A percentile compares a stretch with the other conserved stretches of the same genome.
phyloP scores from a whole-genome alignment of 2,797 vertebrate genomes.

The Pantherophis alleghaniensis region DNA sequence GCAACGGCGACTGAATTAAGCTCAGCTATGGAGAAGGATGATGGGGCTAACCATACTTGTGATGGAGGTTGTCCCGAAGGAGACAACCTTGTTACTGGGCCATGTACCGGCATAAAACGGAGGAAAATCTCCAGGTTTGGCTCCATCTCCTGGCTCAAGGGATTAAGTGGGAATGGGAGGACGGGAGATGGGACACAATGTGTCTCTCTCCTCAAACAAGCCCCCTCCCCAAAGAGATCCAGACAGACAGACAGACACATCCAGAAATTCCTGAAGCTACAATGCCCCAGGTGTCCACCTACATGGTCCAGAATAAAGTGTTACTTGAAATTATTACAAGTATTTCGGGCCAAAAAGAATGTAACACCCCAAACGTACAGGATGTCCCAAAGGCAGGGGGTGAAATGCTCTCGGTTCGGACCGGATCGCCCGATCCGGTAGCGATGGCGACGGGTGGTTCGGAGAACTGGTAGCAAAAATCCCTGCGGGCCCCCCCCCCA shows the following conservation, averaged over 20 bases:
- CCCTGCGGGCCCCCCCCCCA: too few species aligned
- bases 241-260: not conserved
- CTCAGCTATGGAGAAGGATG: not conserved
- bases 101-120: not conserved
- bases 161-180: not conserved
- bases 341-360: not conserved
- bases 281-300: not conserved
- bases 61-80: not conserved
- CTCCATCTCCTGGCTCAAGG: not conserved
- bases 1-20: not conserved
- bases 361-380: not conserved
- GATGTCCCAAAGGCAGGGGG: too few species aligned
- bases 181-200: too few species aligned
- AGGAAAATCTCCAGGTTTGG: not conserved
- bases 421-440: too few species aligned
- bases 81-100: not conserved
- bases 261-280: not conserved
- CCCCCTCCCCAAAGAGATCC: not conserved
- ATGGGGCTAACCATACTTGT: not conserved
- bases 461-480: too few species aligned
- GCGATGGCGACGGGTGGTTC: accelerated
- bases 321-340: not conserved
- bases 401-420: too few species aligned
- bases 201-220: not conserved
- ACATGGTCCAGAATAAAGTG: not conserved